A percentile compares a stretch with the other conserved stretches of the same genome.
These are phyloP conservation scores for Augochlora pura DNA, from an alignment of 1,140 invertebrate species.

Conservation along the genomic window DNA sequence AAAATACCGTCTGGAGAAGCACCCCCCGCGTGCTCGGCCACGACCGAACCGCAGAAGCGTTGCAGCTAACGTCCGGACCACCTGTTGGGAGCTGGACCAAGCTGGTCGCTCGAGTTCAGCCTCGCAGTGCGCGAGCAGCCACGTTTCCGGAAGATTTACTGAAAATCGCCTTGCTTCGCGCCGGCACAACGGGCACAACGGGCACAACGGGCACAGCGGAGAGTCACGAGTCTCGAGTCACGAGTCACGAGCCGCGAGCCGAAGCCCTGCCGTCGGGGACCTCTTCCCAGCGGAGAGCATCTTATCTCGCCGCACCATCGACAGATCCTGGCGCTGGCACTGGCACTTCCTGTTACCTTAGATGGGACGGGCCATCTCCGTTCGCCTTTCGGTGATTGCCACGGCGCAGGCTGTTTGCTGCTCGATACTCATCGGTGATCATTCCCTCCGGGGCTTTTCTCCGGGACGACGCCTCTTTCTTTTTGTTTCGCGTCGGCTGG, in stretches of 20 bases:
- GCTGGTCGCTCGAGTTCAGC: slow-evolving; percentile 14
- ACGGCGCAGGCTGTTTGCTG: background rate
- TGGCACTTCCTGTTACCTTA: background rate
- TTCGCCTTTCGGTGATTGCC: background rate
- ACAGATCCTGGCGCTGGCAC: background rate
- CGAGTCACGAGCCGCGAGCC: background rate
- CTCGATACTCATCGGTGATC: background rate
- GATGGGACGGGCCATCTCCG: background rate
- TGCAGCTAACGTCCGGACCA: slow-evolving; percentile 51
- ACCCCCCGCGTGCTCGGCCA: slow-evolving; percentile 18
- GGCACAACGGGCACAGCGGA: no score
- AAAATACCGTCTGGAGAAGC: slow-evolving; percentile 49
- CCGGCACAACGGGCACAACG: no score
- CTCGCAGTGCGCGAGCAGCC: background rate
- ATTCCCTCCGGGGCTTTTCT: background rate
- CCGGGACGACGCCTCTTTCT: background rate
- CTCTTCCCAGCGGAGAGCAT: no score
- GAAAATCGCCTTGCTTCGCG: slow-evolving; percentile 4
- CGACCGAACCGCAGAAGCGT: slow-evolving; percentile 46
- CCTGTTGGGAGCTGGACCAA: slow-evolving; percentile 52
- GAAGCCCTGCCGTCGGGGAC: background rate
- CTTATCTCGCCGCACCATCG: background rate
- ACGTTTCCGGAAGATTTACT: slow-evolving; percentile 42
- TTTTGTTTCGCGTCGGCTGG: no score
- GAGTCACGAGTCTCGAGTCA: no score